phyloP scores from a whole-genome alignment of 1,140 invertebrate species.

The Platyscapa corneri region DNA sequence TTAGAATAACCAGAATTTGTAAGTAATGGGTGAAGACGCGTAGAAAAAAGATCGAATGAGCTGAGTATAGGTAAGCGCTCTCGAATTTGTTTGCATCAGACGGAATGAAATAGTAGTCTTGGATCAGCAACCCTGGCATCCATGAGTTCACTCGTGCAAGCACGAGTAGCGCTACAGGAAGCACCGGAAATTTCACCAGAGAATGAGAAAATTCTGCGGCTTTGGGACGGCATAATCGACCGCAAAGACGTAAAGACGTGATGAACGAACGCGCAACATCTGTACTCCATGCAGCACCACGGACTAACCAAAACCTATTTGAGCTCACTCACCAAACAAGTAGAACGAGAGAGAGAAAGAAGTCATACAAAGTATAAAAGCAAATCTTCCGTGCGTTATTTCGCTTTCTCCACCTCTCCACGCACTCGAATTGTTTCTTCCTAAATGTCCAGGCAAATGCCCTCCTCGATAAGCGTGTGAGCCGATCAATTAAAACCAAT shows the following conservation, averaged over 20 bases:
- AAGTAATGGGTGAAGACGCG: too few species aligned
- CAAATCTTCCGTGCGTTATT: background rate
- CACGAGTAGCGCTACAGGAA: background rate
- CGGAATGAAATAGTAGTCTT: background rate
- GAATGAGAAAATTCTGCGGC: constrained; percentile 42
- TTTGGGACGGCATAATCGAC: constrained; percentile 15
- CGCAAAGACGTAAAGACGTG: constrained; percentile 27
- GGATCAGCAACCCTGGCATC: background rate
- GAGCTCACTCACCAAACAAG: constrained; percentile 2
- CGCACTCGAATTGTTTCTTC: background rate
- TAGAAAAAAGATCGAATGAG: background rate
- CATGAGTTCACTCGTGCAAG: background rate
- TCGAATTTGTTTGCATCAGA: background rate
- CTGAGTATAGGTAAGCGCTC: background rate
- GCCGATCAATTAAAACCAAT: background rate
- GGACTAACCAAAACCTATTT: constrained; percentile 1
- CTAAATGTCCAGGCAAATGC: too few species aligned
- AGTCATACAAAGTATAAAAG: background rate
- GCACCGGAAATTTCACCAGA: constrained; percentile 30
- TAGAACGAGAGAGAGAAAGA: background rate
- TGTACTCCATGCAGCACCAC: background rate
- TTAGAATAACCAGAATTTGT: too few species aligned
- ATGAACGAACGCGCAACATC: constrained; percentile 25
- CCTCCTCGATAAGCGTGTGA: background rate
- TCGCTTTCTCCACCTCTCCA: background rate